Evolutionary conservation across 2,797 vertebrate genomes (phyloP), one percentile per base, ranked within the genome.

Genomic region (Enteromius anoplus): DNA sequence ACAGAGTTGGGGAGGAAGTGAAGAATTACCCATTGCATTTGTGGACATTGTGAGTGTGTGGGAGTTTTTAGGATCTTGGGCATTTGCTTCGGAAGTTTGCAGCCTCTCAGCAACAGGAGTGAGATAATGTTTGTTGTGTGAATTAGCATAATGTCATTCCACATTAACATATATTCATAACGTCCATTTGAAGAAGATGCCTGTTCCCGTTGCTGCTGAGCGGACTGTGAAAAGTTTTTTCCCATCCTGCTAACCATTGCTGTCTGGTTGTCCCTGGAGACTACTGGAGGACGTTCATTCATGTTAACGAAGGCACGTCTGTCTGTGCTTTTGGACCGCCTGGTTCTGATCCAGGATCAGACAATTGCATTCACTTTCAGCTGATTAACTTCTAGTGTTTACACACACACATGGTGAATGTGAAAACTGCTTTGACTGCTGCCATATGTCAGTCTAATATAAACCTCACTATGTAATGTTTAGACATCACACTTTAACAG

Each of bases 51-150:
- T 70, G 11, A 72, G 26, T 19, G 55, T 81, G 58, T 19, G 69
- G 58, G 55, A 55, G 77, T 80, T 58, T 83, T 84, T 75, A 79
- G 60, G 79, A 45, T 55, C 82, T 47, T 69, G 34, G 51, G 34
- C 26, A 37, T 73, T 53, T 75, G 10, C 75, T 75, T 17, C 82
- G n/a, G 47, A 64, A 19, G 72, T 62, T 26, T 80, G 32, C 21
- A 40, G 45, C 75, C 53, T 51, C 83, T 58, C 42, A 84, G 58
- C 75, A 77, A 62, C 66, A 26, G 3, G 3, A 23, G 75, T 40
- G 6, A 37, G 49, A 75, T 69, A 21, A 73, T 49, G 53, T 62
- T 60, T 62, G 37, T 71, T 79, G 40, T 29, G 17, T 14, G 23
- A 42, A 80, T 70, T 45, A 29, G 10, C 51, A 47, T 80, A 72